Base-by-base conservation (phyloP, 2,797 vertebrate genomes). In the Percopsis omiscomaycus region DNA sequence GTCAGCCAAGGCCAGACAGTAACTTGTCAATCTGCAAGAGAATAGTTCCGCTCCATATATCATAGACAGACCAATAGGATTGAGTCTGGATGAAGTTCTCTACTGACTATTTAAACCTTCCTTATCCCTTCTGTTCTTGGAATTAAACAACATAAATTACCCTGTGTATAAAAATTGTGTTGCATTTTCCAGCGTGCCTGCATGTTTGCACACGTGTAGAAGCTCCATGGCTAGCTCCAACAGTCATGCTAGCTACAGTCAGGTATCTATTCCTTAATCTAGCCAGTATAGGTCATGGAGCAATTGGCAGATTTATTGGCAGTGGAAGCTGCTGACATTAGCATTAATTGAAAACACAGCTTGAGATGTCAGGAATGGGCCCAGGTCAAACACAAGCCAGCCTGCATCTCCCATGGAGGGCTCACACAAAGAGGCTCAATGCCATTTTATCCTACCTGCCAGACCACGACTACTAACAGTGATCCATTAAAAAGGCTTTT, bases 311-410 rank as follows among this genome's bases (percentile, higher is more conserved):
- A 75, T 81, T 84, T 83, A 84, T 69, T 60, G 78, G 69, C 77
- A 62, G 53, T 69, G 68, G 75, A 83, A 82, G 74, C 69, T 74
- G 70, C 77, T 69, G 70, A 84, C 78, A 83, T 81, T 83, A 67
- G 48, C 63, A 81, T 76, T 78, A 84, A 84, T 71, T 80, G 77
- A 82, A 88, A 87, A 79, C 77, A 80, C 80, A 87, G 66, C 69
- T 74, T 74, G 71, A 78, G 68, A 82, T 70, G 71, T 37, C 63
- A 51, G 62, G 45, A 49, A 56, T 48, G 57, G 49, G 61, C 75
- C 67, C 74, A 67, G 57, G 59, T 58, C 75, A 76, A 81, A 72
- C 57, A 45, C 64, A 75, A 66, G 2, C 37, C 68, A 51, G 55
- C 28, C 47, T 37, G 45, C 14, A 63, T 77, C 77, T 81, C 46